Evolutionary conservation across 2,113 vertebrate genomes (phyloP), one percentile per base, ranked within the genome.

Genomic region (Rhinoptilus africanus): DNA sequence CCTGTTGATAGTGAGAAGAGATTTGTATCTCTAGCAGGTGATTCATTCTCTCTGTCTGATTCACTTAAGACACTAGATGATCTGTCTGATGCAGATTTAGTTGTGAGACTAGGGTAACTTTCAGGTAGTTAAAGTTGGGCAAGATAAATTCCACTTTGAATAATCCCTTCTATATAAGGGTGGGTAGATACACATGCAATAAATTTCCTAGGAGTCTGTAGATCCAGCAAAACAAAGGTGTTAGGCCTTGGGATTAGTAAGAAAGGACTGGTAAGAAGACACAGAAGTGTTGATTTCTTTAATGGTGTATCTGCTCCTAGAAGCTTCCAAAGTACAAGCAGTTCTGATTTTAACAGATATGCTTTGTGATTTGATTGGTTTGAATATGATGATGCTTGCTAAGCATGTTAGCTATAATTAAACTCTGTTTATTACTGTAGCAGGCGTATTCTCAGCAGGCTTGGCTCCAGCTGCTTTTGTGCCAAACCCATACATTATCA

Each of bases 401-500:
- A 81, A 94, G 73, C 83, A 54, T 96, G 88, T 91, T 91, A 93
- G 86, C 91, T 97, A 73, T 94, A 97, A 96, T 95, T 93, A 81
- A 95, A 47, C 78, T 96, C 76, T 91, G 59, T 98, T 97, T 95
- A 60, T 97, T 92, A 96, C 95, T 97, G 94, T 93, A 98, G 99
- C 98, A 96, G 98, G 98, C 95, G 98, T 98, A 68, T 98, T 98
- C 97, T 99, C 99, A 86, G 98, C 98, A 98, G 99, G 99, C 96
- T 99, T 99, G 97, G 99, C 99, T 98, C 99, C 99, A 80, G 98
- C 98, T 98, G 99, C 99, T 35, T 99, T 99, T 98, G 98, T 99
- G 98, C 99, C 99, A 99, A 99, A 99, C 97, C 99, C 99, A 17
- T 99, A 99, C 95, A 99, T 99, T 98, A 99, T 99, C 96, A 99